These are phyloP conservation scores for Linepithema humile DNA, from an alignment of 1,140 invertebrate genomes.

Conservation along the genomic window DNA sequence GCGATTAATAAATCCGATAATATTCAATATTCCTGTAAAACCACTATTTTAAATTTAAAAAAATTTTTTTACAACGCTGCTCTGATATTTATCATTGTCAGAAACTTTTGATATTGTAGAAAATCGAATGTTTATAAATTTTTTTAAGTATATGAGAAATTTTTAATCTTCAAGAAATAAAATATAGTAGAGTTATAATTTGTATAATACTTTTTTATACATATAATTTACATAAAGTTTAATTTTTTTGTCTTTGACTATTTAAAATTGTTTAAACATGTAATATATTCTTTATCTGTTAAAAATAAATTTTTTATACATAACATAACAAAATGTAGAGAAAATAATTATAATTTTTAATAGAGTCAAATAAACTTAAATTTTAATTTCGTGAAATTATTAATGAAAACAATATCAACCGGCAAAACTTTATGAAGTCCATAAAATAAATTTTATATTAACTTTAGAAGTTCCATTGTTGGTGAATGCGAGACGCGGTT, in stretches of 20 bases:
- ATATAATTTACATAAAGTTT: not conserved
- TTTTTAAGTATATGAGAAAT: not conserved
- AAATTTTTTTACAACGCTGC: not conserved
- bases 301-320: no score
- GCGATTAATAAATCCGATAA: not conserved
- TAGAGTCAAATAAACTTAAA: not conserved
- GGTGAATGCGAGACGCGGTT: not conserved
- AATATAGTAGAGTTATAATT: not conserved
- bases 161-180: not conserved
- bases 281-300: no score
- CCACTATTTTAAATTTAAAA: not conserved
- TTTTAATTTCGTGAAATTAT: not conserved
- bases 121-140: not conserved
- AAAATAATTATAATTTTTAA: not conserved
- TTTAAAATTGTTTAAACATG: not conserved
- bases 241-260: not conserved
- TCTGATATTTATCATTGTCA: not conserved
- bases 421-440: not conserved
- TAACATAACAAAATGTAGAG: no score
- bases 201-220: not conserved
- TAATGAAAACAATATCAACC: not conserved
- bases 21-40: not conserved
- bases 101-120: not conserved
- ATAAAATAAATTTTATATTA: slow-evolving; percentile 11
- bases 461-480: not conserved